Conservation (phyloP, 1,140 invertebrate species). For the Whitmania pigra region DNA sequence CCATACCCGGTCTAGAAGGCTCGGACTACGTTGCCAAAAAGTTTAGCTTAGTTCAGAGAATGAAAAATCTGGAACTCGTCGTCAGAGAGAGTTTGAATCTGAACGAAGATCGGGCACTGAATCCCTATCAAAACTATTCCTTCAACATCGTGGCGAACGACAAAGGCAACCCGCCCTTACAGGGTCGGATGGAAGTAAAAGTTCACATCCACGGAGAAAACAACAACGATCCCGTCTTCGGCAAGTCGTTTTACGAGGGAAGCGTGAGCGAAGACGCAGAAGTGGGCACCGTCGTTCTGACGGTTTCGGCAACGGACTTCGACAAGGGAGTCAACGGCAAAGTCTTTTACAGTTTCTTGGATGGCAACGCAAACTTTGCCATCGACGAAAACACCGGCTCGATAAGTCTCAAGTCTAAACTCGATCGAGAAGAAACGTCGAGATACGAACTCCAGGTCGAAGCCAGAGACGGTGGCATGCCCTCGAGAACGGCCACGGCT, state of each 20-base stretch:
- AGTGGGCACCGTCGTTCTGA: constrained; percentile 59
- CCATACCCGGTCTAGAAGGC: no score
- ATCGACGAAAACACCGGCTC: background rate
- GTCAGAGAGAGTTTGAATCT: no score
- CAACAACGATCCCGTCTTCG: constrained; percentile 70
- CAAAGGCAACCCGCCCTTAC: constrained; percentile 52
- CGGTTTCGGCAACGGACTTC: constrained; percentile 61
- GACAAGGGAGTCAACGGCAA: constrained; percentile 63
- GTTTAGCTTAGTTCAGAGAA: no score
- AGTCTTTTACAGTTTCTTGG: constrained; percentile 53
- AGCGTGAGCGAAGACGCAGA: constrained; percentile 58
- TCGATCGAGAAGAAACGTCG: constrained; percentile 73
- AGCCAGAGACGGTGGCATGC: constrained; percentile 62
- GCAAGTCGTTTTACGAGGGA: constrained; percentile 52
- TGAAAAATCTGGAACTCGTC: no score
- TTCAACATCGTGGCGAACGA: no score
- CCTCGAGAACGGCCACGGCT: constrained; percentile 73
- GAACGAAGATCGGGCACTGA: no score
- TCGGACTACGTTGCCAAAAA: no score
- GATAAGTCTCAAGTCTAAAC: constrained; percentile 36
- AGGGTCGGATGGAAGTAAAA: constrained; percentile 56
- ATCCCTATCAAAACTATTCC: no score
- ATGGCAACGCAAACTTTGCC: no score
- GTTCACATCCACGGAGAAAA: constrained; percentile 73
- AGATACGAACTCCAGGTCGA: constrained; percentile 74